phyloP scores from a whole-genome alignment of 1,140 invertebrate genomes.

The Theocolax elegans region DNA sequence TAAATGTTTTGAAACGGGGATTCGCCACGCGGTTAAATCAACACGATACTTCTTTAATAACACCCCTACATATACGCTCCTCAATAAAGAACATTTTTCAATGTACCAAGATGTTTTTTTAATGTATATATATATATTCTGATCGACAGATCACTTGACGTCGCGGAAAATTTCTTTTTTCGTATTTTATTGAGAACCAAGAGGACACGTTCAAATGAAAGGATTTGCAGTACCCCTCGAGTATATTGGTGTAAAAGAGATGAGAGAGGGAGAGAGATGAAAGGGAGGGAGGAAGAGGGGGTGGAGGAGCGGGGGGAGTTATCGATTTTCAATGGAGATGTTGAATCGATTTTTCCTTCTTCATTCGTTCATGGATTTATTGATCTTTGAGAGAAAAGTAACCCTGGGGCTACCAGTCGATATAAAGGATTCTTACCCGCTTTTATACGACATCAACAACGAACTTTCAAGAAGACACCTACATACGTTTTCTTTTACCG shows the following conservation, averaged over 20 bases:
- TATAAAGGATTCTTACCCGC: slow-evolving; percentile 22
- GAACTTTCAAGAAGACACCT: background rate
- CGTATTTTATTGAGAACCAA: background rate
- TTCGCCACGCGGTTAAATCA: slow-evolving; percentile 36
- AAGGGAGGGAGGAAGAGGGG: background rate
- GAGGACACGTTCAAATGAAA: slow-evolving; percentile 24
- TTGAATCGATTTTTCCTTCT: background rate
- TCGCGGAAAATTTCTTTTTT: background rate
- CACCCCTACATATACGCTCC: background rate
- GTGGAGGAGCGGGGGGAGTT: background rate
- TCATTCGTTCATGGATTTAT: slow-evolving; percentile 2
- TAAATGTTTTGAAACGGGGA: slow-evolving; percentile 28
- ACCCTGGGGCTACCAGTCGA: background rate
- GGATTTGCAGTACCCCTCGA: slow-evolving; percentile 18
- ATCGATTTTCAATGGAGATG: background rate
- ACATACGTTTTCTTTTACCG: background rate
- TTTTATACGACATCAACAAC: slow-evolving; percentile 7
- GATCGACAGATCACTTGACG: slow-evolving; percentile 6
- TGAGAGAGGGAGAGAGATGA: too few species aligned
- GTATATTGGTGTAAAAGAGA: background rate
- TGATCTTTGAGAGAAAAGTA: background rate
- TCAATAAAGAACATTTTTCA: slow-evolving; percentile 9
- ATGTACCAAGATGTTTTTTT: slow-evolving; percentile 22
- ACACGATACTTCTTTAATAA: background rate
- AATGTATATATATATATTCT: slow-evolving; percentile 3